phyloP scores from a whole-genome alignment of 1,140 invertebrate species.

The Calosoma granatense region DNA sequence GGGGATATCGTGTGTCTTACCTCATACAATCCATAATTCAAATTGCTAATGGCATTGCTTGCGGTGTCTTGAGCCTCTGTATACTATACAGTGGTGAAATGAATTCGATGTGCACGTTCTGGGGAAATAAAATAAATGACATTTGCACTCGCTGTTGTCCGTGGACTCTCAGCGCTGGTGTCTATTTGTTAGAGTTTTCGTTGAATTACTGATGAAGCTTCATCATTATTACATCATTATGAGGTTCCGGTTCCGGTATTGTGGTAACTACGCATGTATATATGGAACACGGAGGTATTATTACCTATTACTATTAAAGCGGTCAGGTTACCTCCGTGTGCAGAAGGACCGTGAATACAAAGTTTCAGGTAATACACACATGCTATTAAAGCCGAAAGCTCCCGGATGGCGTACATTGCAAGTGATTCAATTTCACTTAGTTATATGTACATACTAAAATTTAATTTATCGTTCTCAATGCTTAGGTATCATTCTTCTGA shows the following conservation, averaged over 20 bases:
- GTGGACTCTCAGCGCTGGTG: neutral
- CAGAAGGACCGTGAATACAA: neutral
- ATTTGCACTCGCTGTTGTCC: neutral
- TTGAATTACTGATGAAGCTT: constrained; percentile 27
- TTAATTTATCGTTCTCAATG: too few species aligned
- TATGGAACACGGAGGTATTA: neutral
- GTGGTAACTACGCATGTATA: neutral
- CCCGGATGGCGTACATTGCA: neutral
- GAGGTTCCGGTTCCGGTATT: constrained; percentile 22
- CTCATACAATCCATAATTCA: constrained; percentile 32
- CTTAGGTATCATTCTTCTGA: too few species aligned
- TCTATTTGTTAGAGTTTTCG: constrained; percentile 11
- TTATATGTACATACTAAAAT: too few species aligned
- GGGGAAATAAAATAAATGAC: constrained; percentile 11
- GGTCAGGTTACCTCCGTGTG: neutral
- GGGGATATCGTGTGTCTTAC: neutral
- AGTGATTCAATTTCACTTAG: neutral
- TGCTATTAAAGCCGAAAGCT: neutral
- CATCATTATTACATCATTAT: constrained; percentile 26
- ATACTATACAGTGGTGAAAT: too few species aligned
- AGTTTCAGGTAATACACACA: neutral
- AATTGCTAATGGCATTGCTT: constrained; percentile 30
- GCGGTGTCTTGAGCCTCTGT: constrained; percentile 23
- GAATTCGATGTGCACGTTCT: too few species aligned
- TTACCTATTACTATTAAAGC: neutral